Percentiles rank a stretch among this genome's conserved stretches.
These are phyloP conservation scores for Myotis brandtii DNA, from an alignment of 2,113 vertebrate species.

Conservation along the genomic window DNA sequence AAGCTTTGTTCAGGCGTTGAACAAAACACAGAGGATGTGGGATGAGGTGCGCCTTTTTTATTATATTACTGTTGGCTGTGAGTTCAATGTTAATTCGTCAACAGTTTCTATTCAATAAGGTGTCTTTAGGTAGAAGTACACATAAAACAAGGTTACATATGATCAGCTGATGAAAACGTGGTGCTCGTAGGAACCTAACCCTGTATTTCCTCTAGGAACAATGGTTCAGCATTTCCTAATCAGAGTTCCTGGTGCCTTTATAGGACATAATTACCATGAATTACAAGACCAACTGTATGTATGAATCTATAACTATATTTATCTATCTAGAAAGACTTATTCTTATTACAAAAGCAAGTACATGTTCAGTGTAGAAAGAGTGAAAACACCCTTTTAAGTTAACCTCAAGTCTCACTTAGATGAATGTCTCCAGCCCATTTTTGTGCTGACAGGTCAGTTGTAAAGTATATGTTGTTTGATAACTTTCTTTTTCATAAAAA, in stretches of 20 bases:
- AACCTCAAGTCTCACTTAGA: neutral
- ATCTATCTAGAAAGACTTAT: neutral
- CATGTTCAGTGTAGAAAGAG: neutral
- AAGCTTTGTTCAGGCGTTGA: neutral
- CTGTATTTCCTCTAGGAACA: neutral
- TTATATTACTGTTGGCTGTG: neutral
- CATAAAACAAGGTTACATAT: neutral
- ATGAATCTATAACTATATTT: neutral
- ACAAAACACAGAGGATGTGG: too few relatives aligned
- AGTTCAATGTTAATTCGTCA: neutral
- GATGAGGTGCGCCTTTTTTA: too few relatives aligned
- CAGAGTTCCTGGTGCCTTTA: neutral
- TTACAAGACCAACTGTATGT: neutral
- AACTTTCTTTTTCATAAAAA: neutral
- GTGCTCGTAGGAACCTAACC: neutral
- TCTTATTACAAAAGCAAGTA: neutral
- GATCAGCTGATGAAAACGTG: neutral
- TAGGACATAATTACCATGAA: neutral
- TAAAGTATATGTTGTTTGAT: neutral
- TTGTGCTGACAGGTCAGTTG: neutral
- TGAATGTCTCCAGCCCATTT: neutral
- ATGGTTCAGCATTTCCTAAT: neutral
- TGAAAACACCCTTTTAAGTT: neutral
- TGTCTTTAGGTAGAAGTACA: neutral
- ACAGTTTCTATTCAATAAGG: neutral